These are phyloP conservation scores for Conchocele bisecta DNA, from an alignment of 2,888 invertebrate species.

Conservation along the genomic window DNA sequence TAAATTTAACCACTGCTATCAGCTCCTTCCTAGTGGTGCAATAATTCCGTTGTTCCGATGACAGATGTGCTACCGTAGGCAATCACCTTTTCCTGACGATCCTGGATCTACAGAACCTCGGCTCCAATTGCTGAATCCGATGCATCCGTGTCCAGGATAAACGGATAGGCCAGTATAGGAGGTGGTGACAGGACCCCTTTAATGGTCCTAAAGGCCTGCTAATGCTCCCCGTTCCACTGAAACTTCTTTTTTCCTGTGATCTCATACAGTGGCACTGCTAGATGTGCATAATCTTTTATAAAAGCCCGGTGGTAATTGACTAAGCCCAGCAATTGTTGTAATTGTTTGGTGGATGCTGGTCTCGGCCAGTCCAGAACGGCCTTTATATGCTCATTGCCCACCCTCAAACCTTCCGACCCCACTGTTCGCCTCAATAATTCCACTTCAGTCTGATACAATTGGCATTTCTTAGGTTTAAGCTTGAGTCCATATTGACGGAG, in stretches of 20 bases:
- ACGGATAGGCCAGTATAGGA: conserved; percentile 39
- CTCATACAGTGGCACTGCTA: conserved; percentile 23
- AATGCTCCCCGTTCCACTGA: conserved; percentile 24
- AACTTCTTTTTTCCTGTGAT: conserved; percentile 15
- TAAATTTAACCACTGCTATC: conserved; percentile 11
- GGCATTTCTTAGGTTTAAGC: conserved; percentile 32
- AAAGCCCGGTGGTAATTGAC: conserved; percentile 37
- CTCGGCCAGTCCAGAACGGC: conserved; percentile 24
- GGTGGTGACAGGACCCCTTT: conserved; percentile 15
- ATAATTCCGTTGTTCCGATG: conserved; percentile 19
- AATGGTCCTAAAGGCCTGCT: conserved; percentile 26
- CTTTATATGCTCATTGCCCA: conserved; percentile 11
- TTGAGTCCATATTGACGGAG: conserved; percentile 27
- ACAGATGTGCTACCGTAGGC: conserved; percentile 32
- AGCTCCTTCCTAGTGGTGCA: conserved; percentile 27
- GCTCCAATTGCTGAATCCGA: conserved; percentile 46
- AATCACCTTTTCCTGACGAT: conserved; percentile 40
- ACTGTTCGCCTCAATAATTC: conserved; percentile 20
- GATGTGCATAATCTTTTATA: conserved; percentile 17
- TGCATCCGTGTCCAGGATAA: conserved; percentile 19
- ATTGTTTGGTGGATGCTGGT: conserved; percentile 24
- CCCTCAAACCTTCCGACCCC: conserved; percentile 25
- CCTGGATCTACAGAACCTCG: conserved; percentile 46
- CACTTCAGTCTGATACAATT: conserved; percentile 20
- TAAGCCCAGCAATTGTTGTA: conserved; percentile 29